phyloP scores from a whole-genome alignment of 2,113 vertebrate species.

The Thermophis baileyi region DNA sequence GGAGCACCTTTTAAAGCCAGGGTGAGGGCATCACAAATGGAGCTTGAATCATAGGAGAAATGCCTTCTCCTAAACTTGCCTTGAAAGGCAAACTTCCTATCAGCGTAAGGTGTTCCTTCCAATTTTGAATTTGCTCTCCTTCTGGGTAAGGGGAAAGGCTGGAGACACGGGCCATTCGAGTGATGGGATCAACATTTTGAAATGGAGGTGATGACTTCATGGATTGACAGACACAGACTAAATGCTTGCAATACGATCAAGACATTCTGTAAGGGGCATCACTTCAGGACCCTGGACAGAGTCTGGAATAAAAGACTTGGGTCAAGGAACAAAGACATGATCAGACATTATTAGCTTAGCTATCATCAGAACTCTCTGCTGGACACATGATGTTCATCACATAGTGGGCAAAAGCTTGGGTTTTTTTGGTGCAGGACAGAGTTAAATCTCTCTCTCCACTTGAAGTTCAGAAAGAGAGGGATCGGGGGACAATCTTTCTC shows the following conservation, averaged over 20 bases:
- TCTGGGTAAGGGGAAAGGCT: background rate
- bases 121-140: background rate
- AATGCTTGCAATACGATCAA: background rate
- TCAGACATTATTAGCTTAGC: background rate
- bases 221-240: background rate
- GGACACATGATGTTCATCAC: background rate
- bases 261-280: background rate
- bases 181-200: background rate
- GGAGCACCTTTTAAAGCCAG: background rate
- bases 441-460: background rate
- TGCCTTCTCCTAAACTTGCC: background rate
- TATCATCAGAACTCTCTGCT: background rate
- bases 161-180: background rate
- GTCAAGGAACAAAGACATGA: background rate
- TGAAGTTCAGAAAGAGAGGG: background rate
- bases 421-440: background rate
- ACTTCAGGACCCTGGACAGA: background rate
- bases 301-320: background rate
- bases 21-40: background rate
- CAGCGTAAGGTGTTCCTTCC: background rate
- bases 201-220: background rate
- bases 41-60: background rate
- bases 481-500: background rate
- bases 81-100: background rate
- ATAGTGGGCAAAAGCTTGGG: background rate